Percentiles rank a stretch among this genome's conserved stretches.
Evolutionary conservation across 2,888 invertebrate genomes (phyloP).

Genomic region (Dyspetes luteomarginatus): DNA sequence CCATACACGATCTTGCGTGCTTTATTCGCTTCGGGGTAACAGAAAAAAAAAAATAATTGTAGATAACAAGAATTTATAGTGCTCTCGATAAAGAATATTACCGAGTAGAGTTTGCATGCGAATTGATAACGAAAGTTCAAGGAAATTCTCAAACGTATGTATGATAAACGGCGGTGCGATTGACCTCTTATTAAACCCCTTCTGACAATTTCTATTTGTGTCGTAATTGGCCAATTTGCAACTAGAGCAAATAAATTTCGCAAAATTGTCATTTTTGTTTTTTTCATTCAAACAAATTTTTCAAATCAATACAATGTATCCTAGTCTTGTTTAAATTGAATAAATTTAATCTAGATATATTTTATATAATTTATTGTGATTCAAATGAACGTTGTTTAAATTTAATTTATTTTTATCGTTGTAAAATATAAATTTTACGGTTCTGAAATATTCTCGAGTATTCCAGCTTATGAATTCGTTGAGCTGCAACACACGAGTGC

Average conservation of each 20-base stretch:
- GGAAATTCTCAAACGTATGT: not conserved
- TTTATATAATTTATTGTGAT: too few relatives aligned
- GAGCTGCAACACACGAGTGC: conserved; percentile 35
- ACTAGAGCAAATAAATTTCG: not conserved
- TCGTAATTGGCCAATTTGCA: not conserved
- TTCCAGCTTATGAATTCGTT: conserved; percentile 36
- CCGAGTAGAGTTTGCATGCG: conserved; percentile 30
- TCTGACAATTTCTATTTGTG: not conserved
- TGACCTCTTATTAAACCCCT: not conserved
- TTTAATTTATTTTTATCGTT: too few relatives aligned
- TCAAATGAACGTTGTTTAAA: too few relatives aligned
- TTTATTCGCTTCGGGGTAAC: conserved; percentile 14
- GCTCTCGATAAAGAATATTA: conserved; percentile 51
- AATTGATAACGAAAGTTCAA: conserved; percentile 35
- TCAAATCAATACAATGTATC: too few relatives aligned
- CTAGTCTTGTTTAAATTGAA: too few relatives aligned
- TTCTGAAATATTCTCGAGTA: conserved; percentile 3
- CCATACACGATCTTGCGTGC: conserved; percentile 32
- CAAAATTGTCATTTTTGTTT: too few relatives aligned
- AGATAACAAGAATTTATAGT: conserved; percentile 48
- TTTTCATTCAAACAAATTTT: too few relatives aligned
- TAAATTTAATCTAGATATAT: too few relatives aligned
- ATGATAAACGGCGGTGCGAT: not conserved
- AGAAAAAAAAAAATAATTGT: conserved; percentile 11
- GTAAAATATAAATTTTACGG: not conserved